These are phyloP conservation scores for Zosterops hypoxanthus DNA, from an alignment of 2,113 vertebrate genomes.

Conservation along the genomic window DNA sequence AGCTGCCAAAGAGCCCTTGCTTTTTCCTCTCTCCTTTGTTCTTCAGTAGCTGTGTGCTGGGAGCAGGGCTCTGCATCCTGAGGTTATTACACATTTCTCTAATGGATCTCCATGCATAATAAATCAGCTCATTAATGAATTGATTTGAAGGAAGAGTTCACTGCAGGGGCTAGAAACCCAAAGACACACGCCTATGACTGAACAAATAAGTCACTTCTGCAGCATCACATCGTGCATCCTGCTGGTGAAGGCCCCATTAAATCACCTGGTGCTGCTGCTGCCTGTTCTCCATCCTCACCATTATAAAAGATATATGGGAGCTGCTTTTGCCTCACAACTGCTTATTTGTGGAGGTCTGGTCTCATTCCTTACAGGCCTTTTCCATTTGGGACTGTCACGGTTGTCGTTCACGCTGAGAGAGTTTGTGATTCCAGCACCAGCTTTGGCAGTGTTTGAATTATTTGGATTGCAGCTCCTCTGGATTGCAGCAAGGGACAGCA, in stretches of 20 bases:
- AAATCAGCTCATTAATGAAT: conserved; percentile 43
- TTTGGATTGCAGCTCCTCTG: neutral
- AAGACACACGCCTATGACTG: neutral
- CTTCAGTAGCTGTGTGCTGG: neutral
- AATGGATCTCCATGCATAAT: conserved; percentile 33
- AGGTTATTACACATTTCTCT: conserved; percentile 19
- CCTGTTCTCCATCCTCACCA: neutral
- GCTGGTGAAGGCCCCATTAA: neutral
- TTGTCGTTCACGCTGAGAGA: neutral
- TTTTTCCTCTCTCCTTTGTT: neutral
- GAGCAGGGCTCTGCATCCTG: neutral
- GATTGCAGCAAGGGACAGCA: neutral
- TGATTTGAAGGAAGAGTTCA: conserved; percentile 15
- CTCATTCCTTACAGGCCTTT: neutral
- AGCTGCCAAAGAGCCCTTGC: neutral
- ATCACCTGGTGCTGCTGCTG: neutral
- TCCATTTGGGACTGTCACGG: neutral
- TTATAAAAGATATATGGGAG: neutral
- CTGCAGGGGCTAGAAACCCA: neutral
- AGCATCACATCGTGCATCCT: neutral
- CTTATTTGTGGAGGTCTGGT: neutral
- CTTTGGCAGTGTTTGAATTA: neutral
- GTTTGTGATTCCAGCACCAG: neutral
- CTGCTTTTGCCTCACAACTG: neutral
- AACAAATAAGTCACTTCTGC: neutral